Conservation (phyloP, 2,888 invertebrate species). For the Chrysomela aeneicollis region DNA sequence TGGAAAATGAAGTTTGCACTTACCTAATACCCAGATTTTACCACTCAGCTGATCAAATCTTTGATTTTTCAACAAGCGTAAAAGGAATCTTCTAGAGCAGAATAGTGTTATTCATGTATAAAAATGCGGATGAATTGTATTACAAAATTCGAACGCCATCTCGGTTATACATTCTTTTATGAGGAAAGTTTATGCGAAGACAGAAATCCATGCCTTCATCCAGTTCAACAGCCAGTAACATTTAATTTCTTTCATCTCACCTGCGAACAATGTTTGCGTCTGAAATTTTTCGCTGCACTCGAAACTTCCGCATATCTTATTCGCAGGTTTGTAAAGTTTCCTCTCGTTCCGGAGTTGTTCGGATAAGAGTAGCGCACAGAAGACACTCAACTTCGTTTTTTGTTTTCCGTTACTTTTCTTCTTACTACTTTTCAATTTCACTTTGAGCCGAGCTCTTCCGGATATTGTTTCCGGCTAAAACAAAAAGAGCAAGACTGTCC, state of each 20-base stretch:
- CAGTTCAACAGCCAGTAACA: background rate
- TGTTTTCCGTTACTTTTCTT: slow-evolving; percentile 35
- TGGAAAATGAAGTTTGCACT: no score
- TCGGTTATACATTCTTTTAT: no score
- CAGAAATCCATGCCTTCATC: no score
- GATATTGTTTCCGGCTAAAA: slow-evolving; percentile 28
- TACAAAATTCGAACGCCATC: no score
- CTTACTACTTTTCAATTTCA: slow-evolving; percentile 38
- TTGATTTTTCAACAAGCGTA: no score
- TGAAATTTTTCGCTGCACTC: background rate
- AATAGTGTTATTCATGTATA: no score
- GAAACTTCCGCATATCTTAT: background rate
- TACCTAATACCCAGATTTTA: no score
- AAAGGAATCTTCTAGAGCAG: no score
- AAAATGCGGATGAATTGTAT: no score
- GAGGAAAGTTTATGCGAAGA: no score
- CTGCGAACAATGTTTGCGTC: background rate
- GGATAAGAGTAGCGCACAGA: background rate
- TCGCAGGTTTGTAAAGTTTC: background rate
- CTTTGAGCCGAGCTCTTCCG: slow-evolving; percentile 25
- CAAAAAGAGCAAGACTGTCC: background rate
- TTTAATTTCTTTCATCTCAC: background rate
- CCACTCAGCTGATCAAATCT: no score
- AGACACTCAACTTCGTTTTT: slow-evolving; percentile 26
- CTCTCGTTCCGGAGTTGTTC: background rate